Evolutionary conservation across 2,888 invertebrate genomes (phyloP).

Genomic region (Pristionchus exspectatus): DNA sequence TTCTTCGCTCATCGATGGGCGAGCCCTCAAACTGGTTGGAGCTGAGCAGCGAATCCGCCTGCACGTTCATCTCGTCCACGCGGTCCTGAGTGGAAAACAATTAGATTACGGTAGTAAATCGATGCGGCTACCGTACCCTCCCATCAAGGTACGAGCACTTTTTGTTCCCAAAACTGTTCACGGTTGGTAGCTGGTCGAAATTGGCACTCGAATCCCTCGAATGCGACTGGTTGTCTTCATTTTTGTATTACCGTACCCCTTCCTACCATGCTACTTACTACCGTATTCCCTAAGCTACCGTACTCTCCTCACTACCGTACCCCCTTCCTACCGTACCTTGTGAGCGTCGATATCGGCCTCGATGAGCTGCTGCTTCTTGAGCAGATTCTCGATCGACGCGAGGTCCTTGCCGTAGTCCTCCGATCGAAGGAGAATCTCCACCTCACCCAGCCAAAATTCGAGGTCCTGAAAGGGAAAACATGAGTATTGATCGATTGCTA

Average conservation of each 20-base stretch:
- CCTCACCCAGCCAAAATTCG: conserved; percentile 99
- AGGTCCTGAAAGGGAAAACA: conserved; percentile 84
- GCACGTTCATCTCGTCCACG: conserved; percentile 83
- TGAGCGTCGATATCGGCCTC: conserved; percentile 98
- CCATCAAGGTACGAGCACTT: too few relatives aligned
- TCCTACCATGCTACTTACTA: neutral
- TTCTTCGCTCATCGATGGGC: conserved; percentile 91
- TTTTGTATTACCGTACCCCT: too few relatives aligned
- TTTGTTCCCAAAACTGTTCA: too few relatives aligned
- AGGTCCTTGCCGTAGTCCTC: conserved; percentile 84
- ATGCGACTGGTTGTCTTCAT: too few relatives aligned
- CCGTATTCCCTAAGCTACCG: neutral
- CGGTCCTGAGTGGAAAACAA: conserved; percentile 77
- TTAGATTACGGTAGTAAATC: neutral
- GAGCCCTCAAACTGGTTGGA: conserved; percentile 98
- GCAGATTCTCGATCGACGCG: conserved; percentile 97
- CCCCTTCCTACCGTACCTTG: conserved; percentile 79
- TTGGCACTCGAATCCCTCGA: too few relatives aligned
- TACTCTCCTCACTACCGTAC: neutral
- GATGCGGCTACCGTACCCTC: neutral
- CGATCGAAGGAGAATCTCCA: conserved; percentile 80
- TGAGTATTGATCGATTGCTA: neutral
- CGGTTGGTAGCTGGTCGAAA: too few relatives aligned
- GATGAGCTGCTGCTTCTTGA: conserved; percentile 94
- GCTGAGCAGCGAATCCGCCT: conserved; percentile 95